Percentiles rank a stretch among this genome's conserved stretches.
Conservation (phyloP, 2,797 vertebrate genomes). For the Yasuhikotakia modesta region DNA sequence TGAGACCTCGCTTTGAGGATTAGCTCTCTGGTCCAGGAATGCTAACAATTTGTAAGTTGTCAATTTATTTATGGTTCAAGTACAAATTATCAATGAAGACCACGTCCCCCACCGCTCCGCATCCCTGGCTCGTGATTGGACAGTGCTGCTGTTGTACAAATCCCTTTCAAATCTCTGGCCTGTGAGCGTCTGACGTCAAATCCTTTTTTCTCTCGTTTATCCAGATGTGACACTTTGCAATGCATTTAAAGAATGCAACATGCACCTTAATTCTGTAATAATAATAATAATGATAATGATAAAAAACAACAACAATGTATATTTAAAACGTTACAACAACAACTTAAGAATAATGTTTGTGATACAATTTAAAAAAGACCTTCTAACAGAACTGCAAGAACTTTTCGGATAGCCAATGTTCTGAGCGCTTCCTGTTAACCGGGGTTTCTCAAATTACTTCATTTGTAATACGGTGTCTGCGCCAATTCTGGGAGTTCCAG, state of each 20-base stretch:
- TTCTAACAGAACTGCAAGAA: too few relatives aligned
- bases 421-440: too few relatives aligned
- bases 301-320: too few relatives aligned
- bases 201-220: neutral
- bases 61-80: constrained; percentile 64
- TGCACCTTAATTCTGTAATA: too few relatives aligned
- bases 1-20: constrained; percentile 72
- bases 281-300: too few relatives aligned
- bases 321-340: too few relatives aligned
- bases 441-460: neutral
- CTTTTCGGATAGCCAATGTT: too few relatives aligned
- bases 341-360: too few relatives aligned
- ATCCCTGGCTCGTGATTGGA: constrained; percentile 36
- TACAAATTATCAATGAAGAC: constrained; percentile 70
- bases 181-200: neutral
- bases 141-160: neutral
- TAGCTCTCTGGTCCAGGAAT: constrained; percentile 68
- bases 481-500: constrained; percentile 34
- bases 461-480: constrained; percentile 25
- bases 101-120: neutral
- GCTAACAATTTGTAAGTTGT: constrained; percentile 62
- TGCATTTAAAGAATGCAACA: neutral
- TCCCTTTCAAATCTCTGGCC: constrained; percentile 39
- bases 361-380: too few relatives aligned
- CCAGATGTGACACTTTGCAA: neutral